Conservation (phyloP, 2,888 invertebrate species). For the Aporophyla lueneburgensis region DNA sequence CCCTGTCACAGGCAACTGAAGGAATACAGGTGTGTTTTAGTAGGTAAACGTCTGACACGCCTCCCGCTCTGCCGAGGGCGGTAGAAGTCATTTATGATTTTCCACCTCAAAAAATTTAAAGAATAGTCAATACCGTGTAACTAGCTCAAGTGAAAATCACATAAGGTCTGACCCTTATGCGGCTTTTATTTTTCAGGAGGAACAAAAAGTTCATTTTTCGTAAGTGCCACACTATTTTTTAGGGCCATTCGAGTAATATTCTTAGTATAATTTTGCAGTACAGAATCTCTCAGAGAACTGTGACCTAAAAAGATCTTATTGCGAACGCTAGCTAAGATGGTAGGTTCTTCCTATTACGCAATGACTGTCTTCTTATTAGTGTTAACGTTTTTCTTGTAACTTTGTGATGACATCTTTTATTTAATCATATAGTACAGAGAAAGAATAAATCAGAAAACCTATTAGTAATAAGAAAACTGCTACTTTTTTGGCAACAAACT, state of each 20-base stretch:
- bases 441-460: too few species aligned
- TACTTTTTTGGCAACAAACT: neutral
- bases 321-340: neutral
- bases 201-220: neutral
- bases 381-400: neutral
- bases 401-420: neutral
- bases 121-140: too few species aligned
- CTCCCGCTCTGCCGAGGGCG: too few species aligned
- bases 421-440: too few species aligned
- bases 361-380: neutral
- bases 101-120: too few species aligned
- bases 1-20: too few species aligned
- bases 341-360: neutral
- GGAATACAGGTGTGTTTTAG: too few species aligned
- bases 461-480: neutral
- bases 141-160: too few species aligned
- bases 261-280: conserved; percentile 1
- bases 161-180: too few species aligned
- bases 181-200: too few species aligned
- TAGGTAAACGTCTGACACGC: too few species aligned
- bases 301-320: conserved; percentile 1
- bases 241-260: neutral
- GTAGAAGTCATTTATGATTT: too few species aligned
- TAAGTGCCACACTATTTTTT: neutral
- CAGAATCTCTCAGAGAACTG: neutral